A percentile compares a stretch with the other conserved stretches of the same genome.
phyloP scores from a whole-genome alignment of 2,797 vertebrate species.

The Simalia tracyae region DNA sequence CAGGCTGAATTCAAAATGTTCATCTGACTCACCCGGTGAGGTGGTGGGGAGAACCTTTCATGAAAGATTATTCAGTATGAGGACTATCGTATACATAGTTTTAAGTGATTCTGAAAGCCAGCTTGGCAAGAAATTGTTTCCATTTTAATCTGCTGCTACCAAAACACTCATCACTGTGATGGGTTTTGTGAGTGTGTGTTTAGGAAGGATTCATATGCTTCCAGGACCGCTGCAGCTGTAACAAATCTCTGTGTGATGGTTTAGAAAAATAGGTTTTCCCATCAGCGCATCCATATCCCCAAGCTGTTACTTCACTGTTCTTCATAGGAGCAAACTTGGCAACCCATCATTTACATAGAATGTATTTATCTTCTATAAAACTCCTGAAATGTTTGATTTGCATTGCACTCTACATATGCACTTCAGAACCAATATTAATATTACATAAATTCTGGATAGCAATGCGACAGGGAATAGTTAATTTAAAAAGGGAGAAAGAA shows the following conservation, averaged over 20 bases:
- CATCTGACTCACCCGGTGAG: background rate
- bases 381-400: background rate
- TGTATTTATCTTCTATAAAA: background rate
- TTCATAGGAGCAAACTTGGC: background rate
- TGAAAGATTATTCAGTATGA: background rate
- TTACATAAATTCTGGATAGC: background rate
- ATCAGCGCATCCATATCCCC: background rate
- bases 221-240: background rate
- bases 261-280: background rate
- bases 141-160: background rate
- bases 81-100: background rate
- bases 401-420: background rate
- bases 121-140: background rate
- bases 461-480: background rate
- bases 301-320: background rate
- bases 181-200: background rate
- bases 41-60: background rate
- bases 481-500: background rate
- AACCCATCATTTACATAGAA: background rate
- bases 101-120: background rate
- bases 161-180: background rate
- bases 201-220: background rate
- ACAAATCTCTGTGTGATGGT: background rate
- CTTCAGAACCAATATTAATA: background rate
- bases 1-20: constrained; percentile 6